Base-by-base conservation (phyloP, 2,888 invertebrate genomes). In the Macrosoma leucophasiata region DNA sequence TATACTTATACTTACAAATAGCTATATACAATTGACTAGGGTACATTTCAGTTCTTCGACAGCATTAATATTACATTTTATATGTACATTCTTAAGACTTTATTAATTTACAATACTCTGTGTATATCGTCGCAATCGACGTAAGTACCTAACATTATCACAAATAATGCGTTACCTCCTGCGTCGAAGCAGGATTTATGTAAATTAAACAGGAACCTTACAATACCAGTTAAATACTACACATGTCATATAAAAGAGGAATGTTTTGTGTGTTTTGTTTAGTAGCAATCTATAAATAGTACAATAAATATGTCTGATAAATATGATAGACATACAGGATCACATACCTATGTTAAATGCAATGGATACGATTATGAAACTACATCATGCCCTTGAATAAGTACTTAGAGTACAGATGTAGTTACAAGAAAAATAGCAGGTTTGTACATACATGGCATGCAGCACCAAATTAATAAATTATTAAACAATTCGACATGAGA, bases 1-100 rank as follows among this genome's bases (percentile, higher is more conserved):
- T 74, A 65, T 69, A 71, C 70, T 75, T 76, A 73, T 58, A 58
- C 52, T 63, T 61, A 65, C 52, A 52, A 46, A 59, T 60, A 67
- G 47, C 47, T 82, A 84, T 84, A 69, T 84, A 82, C 81, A 84
- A 84, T 84, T 84, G 84, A 84, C 84, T 84, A 84, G 84, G 76
- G 77, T 81, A 81, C 74, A 78, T 66, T 81, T 84, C 84, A 84
- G 84, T 84, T 82, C 84, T 77, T 76, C 75, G 57, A 76, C 74
- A 65, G 58, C n/a, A 54, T 61, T 62, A 61, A 52, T 57, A 46
- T 61, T 65, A 60, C 36, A 42, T 45, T 42, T 56, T 52, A 49
- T 67, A 70, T 68, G 58, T 75, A 69, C 67, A 71, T 57, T 52
- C 51, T 34, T 58, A 59, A 48, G 50, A 49, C 52, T 48, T 58